Conservation (phyloP, 1,140 invertebrate genomes). For the Pissodes strobi region DNA sequence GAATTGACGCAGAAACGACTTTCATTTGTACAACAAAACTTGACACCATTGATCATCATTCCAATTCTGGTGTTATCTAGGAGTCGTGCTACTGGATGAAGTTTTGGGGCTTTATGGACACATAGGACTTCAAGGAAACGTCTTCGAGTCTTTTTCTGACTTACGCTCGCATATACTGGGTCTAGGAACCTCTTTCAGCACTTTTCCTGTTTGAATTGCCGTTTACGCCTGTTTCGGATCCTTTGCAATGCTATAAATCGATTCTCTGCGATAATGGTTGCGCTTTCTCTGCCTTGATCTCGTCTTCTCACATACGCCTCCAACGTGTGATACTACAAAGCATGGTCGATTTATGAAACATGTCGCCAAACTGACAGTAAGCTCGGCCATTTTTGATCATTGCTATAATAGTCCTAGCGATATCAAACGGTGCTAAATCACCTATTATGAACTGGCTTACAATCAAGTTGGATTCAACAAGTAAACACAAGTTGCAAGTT, state of each 20-base stretch:
- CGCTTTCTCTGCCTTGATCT: constrained; percentile 5
- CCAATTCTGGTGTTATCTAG: background rate
- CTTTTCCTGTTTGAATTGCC: background rate
- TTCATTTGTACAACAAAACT: background rate
- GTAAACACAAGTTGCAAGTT: no score
- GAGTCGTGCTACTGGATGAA: background rate
- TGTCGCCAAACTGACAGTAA: background rate
- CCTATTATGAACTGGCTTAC: no score
- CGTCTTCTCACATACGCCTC: constrained; percentile 4
- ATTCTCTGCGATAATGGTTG: background rate
- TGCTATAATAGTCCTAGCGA: constrained; percentile 2
- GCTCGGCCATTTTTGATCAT: background rate
- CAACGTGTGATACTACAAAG: background rate
- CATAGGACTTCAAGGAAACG: background rate
- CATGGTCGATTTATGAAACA: background rate
- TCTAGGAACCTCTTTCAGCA: background rate
- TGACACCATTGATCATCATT: background rate
- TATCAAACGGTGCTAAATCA: background rate
- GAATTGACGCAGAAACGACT: background rate
- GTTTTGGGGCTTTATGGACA: background rate
- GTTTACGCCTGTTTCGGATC: background rate
- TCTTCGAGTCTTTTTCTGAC: background rate
- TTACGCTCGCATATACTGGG: background rate
- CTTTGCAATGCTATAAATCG: background rate
- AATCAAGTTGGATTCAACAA: no score